phyloP scores from a whole-genome alignment of 2,797 vertebrate species.

The Mus caroli region DNA sequence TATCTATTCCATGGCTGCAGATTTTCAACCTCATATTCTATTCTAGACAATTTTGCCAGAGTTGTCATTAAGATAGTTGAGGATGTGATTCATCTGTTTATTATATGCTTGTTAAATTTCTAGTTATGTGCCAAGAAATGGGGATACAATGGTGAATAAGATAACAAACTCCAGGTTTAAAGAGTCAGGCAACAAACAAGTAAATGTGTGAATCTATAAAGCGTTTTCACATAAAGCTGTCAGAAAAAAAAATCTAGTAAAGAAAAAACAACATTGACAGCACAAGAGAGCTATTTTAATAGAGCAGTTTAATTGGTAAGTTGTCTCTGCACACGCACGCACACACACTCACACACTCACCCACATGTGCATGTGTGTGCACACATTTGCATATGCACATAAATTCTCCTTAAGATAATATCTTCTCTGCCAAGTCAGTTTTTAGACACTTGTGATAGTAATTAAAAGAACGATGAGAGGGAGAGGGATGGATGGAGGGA shows the following conservation, averaged over 20 bases:
- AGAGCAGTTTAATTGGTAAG: not conserved
- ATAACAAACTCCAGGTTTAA: not conserved
- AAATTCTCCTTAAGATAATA: not conserved
- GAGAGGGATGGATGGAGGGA: not conserved
- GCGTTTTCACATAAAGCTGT: not conserved
- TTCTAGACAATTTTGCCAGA: conserved; percentile 10
- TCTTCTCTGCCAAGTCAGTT: not conserved
- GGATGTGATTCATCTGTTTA: conserved; percentile 33
- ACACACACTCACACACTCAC: no score
- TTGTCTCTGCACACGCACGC: not conserved
- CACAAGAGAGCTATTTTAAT: not conserved
- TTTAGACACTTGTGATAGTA: conserved; percentile 31
- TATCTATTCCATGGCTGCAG: not conserved
- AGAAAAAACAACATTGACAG: not conserved
- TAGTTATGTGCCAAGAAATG: conserved; percentile 10
- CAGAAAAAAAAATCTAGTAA: conserved; percentile 28
- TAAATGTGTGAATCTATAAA: not conserved
- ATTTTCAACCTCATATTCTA: conserved; percentile 26
- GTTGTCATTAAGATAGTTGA: conserved; percentile 55
- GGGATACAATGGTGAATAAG: not conserved
- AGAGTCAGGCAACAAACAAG: not conserved
- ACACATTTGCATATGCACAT: not conserved
- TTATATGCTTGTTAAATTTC: conserved; percentile 45
- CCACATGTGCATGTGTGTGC: no score
- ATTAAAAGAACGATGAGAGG: conserved; percentile 42